These are phyloP conservation scores for Apeltes quadracus DNA, from an alignment of 2,113 vertebrate species.

Conservation along the genomic window DNA sequence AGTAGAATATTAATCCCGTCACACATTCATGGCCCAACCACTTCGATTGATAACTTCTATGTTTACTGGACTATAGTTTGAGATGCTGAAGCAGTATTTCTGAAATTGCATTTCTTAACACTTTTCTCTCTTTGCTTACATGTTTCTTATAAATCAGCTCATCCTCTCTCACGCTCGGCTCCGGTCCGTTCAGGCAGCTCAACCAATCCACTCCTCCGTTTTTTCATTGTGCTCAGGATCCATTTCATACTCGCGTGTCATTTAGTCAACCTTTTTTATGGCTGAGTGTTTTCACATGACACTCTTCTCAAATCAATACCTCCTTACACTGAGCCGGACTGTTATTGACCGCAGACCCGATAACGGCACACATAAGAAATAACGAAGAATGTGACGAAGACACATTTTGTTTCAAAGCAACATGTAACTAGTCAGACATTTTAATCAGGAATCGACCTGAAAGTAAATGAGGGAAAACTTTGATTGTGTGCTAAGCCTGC, in stretches of 20 bases:
- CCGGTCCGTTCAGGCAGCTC: not conserved
- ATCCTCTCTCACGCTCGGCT: not conserved
- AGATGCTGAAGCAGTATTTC: not conserved
- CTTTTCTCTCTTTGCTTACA: not conserved
- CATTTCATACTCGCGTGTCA: slow-evolving; percentile 31
- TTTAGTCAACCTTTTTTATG: slow-evolving; percentile 52
- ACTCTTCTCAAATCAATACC: slow-evolving; percentile 50
- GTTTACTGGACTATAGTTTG: not conserved
- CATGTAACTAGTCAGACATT: slow-evolving; percentile 1
- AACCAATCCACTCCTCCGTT: slow-evolving; percentile 30
- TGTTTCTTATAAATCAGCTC: not conserved
- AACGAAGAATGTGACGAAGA: not conserved
- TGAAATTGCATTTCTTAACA: too few species aligned
- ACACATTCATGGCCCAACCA: not conserved
- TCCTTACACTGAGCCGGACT: slow-evolving; percentile 16
- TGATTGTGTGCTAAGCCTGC: not conserved
- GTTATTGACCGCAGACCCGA: slow-evolving; percentile 31
- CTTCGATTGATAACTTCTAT: not conserved
- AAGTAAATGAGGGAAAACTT: not conserved
- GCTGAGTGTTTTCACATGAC: slow-evolving; percentile 28
- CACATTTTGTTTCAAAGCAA: not conserved
- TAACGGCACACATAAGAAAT: slow-evolving; percentile 12
- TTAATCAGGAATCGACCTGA: not conserved
- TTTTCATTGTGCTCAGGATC: slow-evolving; percentile 34
- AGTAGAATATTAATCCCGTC: too few species aligned